Percentiles rank a stretch among this genome's conserved stretches.
Evolutionary conservation across 2,113 vertebrate species (phyloP).

Genomic region (Aegithalos caudatus): DNA sequence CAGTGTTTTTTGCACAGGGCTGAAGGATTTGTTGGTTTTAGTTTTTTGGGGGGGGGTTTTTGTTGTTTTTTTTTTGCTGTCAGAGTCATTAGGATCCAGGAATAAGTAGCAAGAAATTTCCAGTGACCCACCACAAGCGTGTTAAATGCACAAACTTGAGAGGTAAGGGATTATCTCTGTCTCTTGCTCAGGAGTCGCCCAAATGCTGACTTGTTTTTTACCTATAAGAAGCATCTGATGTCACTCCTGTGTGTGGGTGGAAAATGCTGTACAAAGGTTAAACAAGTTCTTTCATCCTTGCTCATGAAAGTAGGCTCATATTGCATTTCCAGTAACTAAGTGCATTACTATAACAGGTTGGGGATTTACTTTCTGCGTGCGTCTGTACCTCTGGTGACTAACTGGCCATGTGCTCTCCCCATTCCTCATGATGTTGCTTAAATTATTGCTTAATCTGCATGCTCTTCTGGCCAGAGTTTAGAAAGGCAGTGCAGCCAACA

Average conservation of each 20-base stretch:
- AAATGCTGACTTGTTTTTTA: slow-evolving; percentile 63
- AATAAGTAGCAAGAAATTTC: not conserved
- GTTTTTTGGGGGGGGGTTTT: no score
- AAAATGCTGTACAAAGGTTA: slow-evolving; percentile 61
- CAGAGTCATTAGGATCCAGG: not conserved
- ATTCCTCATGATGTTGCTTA: slow-evolving; percentile 1
- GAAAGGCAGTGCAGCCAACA: not conserved
- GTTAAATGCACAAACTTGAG: not conserved
- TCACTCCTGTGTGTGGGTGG: slow-evolving; percentile 18
- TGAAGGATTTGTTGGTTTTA: not conserved
- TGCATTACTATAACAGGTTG: slow-evolving; percentile 12
- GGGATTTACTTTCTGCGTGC: slow-evolving; percentile 10
- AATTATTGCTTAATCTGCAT: slow-evolving; percentile 28
- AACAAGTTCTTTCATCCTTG: slow-evolving; percentile 57
- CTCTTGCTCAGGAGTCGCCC: slow-evolving; percentile 12
- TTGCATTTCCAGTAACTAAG: slow-evolving; percentile 54
- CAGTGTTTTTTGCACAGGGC: not conserved
- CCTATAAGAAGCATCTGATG: slow-evolving; percentile 27
- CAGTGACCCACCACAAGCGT: not conserved
- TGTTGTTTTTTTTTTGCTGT: not conserved
- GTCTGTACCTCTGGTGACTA: slow-evolving; percentile 15
- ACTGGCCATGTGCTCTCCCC: not conserved
- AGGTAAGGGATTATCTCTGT: slow-evolving; percentile 4
- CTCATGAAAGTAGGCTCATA: not conserved
- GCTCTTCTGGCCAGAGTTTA: not conserved